Conservation (phyloP, 64 coral and sea anemone genomes). For the Acropora yongei region DNA sequence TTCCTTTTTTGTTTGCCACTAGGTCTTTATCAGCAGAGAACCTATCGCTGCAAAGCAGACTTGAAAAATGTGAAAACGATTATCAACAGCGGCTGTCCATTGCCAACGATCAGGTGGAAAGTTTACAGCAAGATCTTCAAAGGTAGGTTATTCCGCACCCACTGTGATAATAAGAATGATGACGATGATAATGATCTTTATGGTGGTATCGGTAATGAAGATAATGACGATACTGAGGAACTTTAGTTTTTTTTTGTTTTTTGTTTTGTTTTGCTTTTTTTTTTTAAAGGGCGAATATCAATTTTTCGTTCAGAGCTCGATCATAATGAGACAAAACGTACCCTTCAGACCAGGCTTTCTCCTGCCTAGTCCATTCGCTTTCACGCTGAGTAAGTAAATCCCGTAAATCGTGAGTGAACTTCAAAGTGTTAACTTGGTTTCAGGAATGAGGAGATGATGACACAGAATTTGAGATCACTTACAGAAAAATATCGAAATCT, state of each 20-base stretch:
- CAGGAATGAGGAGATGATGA: constrained; percentile 58
- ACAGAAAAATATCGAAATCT: constrained; percentile 57
- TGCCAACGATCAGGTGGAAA: constrained; percentile 47
- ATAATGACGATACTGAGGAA: no score
- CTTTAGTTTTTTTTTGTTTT: no score
- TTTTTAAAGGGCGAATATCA: no score
- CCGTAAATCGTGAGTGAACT: not conserved
- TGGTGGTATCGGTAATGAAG: no score
- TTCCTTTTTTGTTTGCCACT: not conserved
- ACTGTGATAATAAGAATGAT: not conserved
- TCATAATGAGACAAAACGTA: no score
- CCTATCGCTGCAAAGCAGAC: constrained; percentile 41
- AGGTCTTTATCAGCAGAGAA: constrained; percentile 74
- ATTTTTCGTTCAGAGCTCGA: no score
- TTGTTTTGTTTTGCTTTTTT: no score
- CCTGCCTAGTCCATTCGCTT: no score
- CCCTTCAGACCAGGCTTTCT: no score
- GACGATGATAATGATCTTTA: not conserved
- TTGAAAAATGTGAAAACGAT: constrained; percentile 52
- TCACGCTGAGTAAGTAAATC: no score
- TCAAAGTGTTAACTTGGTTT: not conserved
- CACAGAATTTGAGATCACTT: constrained; percentile 34
- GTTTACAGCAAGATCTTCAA: constrained; percentile 63
- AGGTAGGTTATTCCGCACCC: constrained; percentile 8
- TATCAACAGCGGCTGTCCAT: constrained; percentile 63